A percentile compares a stretch with the other conserved stretches of the same genome.
These are phyloP conservation scores for Machaerirhynchus nigripectus DNA, from an alignment of 2,113 vertebrate genomes.

Conservation along the genomic window DNA sequence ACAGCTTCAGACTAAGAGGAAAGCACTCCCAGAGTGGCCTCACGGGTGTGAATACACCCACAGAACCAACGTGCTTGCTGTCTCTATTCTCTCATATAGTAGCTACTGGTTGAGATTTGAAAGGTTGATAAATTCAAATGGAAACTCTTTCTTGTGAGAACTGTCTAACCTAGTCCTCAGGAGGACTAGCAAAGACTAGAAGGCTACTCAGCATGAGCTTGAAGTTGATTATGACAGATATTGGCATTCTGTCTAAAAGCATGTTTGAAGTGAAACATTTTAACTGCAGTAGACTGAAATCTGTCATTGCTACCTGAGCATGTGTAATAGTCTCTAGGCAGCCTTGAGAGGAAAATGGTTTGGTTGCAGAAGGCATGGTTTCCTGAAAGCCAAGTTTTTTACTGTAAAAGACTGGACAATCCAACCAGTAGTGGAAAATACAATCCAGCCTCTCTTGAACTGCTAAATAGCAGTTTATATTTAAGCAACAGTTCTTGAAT, in stretches of 20 bases:
- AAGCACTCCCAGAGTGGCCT: not conserved
- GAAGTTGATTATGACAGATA: slow-evolving; percentile 21
- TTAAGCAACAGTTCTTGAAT: not conserved
- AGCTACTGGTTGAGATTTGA: not conserved
- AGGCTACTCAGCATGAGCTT: not conserved
- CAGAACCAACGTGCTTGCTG: not conserved
- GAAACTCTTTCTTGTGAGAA: not conserved
- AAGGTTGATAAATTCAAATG: not conserved
- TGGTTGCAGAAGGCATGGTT: not conserved
- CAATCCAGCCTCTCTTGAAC: not conserved
- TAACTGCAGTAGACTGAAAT: not conserved
- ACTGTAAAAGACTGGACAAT: not conserved
- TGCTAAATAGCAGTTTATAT: not conserved
- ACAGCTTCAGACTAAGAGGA: not conserved
- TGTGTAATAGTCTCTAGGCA: not conserved
- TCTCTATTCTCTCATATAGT: not conserved
- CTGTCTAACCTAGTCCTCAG: not conserved
- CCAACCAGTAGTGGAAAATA: not conserved
- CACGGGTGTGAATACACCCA: not conserved
- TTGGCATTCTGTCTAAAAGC: slow-evolving; percentile 22
- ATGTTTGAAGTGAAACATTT: slow-evolving; percentile 19
- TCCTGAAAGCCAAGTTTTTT: not conserved
- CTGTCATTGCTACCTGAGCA: slow-evolving; percentile 33
- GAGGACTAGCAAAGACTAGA: not conserved
- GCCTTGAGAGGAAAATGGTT: not conserved